Conservation (phyloP, 2,113 vertebrate species). For the Columba livia region DNA sequence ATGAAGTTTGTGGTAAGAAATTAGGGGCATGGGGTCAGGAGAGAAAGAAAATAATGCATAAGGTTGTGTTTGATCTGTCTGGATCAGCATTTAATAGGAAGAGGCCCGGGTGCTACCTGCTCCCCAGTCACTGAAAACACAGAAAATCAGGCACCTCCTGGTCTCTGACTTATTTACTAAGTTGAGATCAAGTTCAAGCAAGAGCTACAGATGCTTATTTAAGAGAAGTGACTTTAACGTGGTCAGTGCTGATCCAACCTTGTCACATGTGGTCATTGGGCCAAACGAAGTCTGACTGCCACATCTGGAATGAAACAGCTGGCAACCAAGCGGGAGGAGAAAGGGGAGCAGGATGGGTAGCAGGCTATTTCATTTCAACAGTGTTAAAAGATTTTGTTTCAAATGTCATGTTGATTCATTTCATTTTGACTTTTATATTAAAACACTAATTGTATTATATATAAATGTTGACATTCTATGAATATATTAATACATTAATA, state of each 20-base stretch:
- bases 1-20: background rate
- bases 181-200: background rate
- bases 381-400: background rate
- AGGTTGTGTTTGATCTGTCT: background rate
- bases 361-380: background rate
- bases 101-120: background rate
- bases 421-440: slow-evolving; percentile 20
- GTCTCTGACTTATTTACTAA: background rate
- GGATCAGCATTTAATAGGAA: background rate
- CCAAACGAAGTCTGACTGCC: background rate
- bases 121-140: background rate
- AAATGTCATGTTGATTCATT: slow-evolving; percentile 14
- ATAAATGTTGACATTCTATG: slow-evolving; percentile 25
- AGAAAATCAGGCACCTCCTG: background rate
- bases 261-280: background rate
- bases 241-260: background rate
- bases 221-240: background rate
- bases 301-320: background rate
- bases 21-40: background rate
- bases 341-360: background rate
- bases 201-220: background rate
- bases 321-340: background rate
- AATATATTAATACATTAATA: slow-evolving; percentile 42
- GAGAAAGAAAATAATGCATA: background rate
- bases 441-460: slow-evolving; percentile 42